A percentile compares a stretch with the other conserved stretches of the same genome.
Conservation (phyloP, 2,797 vertebrate species). For the Alectoris magna region DNA sequence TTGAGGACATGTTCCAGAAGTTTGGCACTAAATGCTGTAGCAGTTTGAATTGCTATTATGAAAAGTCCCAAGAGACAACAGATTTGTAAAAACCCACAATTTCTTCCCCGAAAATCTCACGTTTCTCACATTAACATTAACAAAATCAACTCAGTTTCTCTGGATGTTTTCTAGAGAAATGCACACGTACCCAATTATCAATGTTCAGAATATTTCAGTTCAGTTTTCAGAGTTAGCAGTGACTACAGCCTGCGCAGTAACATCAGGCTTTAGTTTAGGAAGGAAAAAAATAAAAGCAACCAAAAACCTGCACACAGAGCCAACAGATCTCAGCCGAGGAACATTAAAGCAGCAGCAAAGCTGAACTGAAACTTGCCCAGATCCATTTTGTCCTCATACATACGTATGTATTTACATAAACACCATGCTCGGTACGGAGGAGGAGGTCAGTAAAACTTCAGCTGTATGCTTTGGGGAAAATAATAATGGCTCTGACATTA, state of each 20-base stretch:
- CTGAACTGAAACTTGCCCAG: not conserved
- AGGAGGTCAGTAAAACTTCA: not conserved
- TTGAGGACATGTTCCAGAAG: slow-evolving; percentile 80
- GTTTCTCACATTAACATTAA: not conserved
- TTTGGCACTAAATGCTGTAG: slow-evolving; percentile 78
- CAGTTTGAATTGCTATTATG: slow-evolving; percentile 80
- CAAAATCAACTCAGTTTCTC: not conserved
- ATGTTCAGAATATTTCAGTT: not conserved
- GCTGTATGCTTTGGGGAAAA: not conserved
- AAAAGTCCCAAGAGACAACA: slow-evolving; percentile 35
- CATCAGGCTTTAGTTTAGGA: not conserved
- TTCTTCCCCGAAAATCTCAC: not conserved
- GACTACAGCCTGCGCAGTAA: not conserved
- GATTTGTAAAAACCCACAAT: not conserved
- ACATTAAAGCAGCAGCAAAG: not conserved
- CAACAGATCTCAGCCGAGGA: not conserved
- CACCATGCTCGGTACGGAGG: not conserved
- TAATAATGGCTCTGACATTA: not conserved
- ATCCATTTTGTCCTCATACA: not conserved
- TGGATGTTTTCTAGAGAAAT: not conserved
- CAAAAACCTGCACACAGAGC: not conserved
- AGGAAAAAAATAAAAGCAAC: not conserved
- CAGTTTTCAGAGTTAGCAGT: not conserved
- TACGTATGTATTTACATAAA: not conserved
- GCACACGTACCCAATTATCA: not conserved